Base-by-base conservation (phyloP, 1,140 invertebrate genomes). In the Drosophila trapezifrons region DNA sequence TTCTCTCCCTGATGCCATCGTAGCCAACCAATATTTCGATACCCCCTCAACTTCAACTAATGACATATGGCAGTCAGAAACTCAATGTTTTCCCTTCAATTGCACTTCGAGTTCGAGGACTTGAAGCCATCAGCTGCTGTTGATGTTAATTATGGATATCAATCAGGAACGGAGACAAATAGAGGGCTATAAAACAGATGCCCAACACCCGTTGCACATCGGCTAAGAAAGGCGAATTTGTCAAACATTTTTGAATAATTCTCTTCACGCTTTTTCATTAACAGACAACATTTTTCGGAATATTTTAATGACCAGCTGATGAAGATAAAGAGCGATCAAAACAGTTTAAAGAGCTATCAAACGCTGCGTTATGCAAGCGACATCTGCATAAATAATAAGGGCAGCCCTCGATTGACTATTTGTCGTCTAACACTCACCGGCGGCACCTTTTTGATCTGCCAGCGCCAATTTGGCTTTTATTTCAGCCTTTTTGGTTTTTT, bases 241-340 rank as follows among this genome's bases (percentile, higher is more conserved):
- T 76, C 62, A 76, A 43, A 56, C 18, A 56, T 17, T 54, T 76
- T 76, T 76, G 29, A 66, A 76, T 76, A 76, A 76, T 76, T 76
- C 63, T 40, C 47, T 76, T 76, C 73, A 76, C 73, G 73, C 73
- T 76, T 76, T 54, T 76, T 76, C 55, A 75, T 75, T 76, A 75
- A 42, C 64, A 25, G 64, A 27, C 59, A 64, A 20, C 29, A 55
- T 55, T 52, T 52, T 66, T 35, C 8, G 25, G 40, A 56, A 56
- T 57, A 71, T 69, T 38, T 46, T 38, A 70, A 70, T 37, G 29
- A 13, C 35, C 38, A 42, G 46, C 22, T 29, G 37, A 64, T 46
- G 72, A 66, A 60, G 63, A 76, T 75, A 59, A 59, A 59, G 47
- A 76, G 54, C 73, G 56, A 76, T 76, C 74, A 76, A 76, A 76